Evolutionary conservation across 2,797 vertebrate genomes (phyloP).

Genomic region (Harpagifer antarcticus): DNA sequence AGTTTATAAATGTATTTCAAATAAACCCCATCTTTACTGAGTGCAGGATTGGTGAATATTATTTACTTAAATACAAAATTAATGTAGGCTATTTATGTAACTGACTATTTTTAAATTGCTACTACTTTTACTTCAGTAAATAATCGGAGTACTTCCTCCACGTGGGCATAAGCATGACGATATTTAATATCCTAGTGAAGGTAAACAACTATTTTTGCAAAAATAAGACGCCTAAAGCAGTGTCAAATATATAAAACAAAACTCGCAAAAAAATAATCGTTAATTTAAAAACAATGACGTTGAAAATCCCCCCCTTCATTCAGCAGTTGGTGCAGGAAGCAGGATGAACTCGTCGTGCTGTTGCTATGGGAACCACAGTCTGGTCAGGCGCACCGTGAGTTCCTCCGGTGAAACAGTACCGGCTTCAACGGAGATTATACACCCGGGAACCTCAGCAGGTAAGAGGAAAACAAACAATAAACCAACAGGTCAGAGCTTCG

Average conservation of each 20-base stretch:
- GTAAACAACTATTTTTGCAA: background rate
- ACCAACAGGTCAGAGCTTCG: background rate
- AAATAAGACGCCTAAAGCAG: background rate
- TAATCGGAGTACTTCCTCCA: no score
- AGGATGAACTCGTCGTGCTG: background rate
- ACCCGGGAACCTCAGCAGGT: conserved; percentile 33
- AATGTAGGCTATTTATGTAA: no score
- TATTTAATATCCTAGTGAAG: background rate
- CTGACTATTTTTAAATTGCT: no score
- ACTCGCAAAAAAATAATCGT: no score
- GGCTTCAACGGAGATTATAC: background rate
- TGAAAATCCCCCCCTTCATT: no score
- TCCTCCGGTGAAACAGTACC: conserved; percentile 26
- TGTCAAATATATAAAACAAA: background rate
- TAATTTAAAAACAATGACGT: no score
- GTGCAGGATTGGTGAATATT: no score
- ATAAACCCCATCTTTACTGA: no score
- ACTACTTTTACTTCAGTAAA: no score
- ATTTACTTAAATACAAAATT: no score
- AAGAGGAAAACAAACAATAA: conserved; percentile 1
- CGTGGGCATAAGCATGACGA: background rate
- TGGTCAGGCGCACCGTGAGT: background rate
- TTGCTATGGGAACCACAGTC: conserved; percentile 52
- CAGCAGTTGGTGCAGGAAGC: no score
- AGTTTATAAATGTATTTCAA: no score